A percentile compares a stretch with the other conserved stretches of the same genome.
phyloP scores from a whole-genome alignment of 1,140 invertebrate genomes.

The Pemphigus obesinymphae region DNA sequence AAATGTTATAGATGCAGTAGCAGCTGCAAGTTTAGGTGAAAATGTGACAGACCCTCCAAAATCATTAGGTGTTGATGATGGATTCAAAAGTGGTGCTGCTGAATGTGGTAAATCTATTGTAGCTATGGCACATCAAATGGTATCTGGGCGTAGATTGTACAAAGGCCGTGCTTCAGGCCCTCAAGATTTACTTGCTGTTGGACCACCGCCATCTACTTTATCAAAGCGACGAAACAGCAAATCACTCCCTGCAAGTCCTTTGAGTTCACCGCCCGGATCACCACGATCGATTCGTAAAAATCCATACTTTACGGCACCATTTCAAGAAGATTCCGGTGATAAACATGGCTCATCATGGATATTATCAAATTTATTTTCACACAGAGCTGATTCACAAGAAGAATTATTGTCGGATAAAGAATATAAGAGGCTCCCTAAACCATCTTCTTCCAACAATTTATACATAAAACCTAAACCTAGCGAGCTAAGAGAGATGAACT shows the following conservation, averaged over 20 bases:
- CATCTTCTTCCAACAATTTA: constrained; percentile 18
- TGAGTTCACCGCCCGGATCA: constrained; percentile 54
- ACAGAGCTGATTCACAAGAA: constrained; percentile 32
- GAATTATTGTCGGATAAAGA: constrained; percentile 33
- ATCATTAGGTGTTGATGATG: constrained; percentile 62
- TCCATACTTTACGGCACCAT: constrained; percentile 48
- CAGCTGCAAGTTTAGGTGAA: constrained; percentile 22
- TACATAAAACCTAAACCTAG: constrained; percentile 59
- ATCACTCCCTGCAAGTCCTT: constrained; percentile 64
- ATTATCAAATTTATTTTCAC: constrained; percentile 36
- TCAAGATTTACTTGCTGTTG: background rate
- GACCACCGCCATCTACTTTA: constrained; percentile 1
- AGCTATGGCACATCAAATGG: constrained; percentile 67
- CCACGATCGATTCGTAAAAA: constrained; percentile 55
- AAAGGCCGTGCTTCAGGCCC: constrained; percentile 38
- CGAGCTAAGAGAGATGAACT: constrained; percentile 74
- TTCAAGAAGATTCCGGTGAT: constrained; percentile 42
- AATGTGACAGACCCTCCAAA: constrained; percentile 49
- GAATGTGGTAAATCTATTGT: constrained; percentile 65
- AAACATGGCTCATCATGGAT: constrained; percentile 24
- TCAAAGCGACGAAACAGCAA: constrained; percentile 58
- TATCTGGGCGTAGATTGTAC: constrained; percentile 51
- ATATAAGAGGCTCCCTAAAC: background rate
- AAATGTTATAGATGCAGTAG: constrained; percentile 43
- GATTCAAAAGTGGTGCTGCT: constrained; percentile 62